Conservation (phyloP, 2,888 invertebrate species). For the Nebria brevicollis region DNA sequence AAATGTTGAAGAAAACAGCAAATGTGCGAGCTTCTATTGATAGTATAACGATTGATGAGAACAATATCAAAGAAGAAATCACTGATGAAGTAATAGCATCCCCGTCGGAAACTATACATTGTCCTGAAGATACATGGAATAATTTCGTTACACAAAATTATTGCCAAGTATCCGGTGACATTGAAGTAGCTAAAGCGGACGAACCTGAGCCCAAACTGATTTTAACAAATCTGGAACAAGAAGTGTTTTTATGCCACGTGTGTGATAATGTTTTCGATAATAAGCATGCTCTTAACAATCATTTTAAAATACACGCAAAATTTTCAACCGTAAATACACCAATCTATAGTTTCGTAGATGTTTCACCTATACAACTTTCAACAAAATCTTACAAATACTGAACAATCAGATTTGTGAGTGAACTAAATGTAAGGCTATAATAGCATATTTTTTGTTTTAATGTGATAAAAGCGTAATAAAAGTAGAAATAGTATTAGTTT, state of each 20-base stretch:
- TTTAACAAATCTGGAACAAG: not conserved
- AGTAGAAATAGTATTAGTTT: too few species aligned
- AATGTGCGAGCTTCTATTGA: not conserved
- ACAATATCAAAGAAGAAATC: not conserved
- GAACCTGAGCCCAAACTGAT: not conserved
- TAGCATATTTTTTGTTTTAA: too few species aligned
- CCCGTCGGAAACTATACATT: not conserved
- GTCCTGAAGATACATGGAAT: conserved; percentile 13
- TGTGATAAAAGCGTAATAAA: too few species aligned
- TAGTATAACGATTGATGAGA: not conserved
- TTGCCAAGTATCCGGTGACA: not conserved
- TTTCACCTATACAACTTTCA: not conserved
- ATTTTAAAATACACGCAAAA: not conserved
- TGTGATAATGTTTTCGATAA: conserved; percentile 15
- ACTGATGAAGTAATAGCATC: too few species aligned
- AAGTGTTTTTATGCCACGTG: not conserved
- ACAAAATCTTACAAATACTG: not conserved
- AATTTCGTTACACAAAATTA: not conserved
- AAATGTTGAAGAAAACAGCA: not conserved
- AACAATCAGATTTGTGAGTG: not conserved
- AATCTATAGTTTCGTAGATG: not conserved
- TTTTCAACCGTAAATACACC: not conserved
- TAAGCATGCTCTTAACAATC: not conserved
- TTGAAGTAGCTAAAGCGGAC: not conserved
- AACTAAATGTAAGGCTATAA: too few species aligned